Conservation (phyloP, 2,888 invertebrate species). For the Drosophila macrospina region DNA sequence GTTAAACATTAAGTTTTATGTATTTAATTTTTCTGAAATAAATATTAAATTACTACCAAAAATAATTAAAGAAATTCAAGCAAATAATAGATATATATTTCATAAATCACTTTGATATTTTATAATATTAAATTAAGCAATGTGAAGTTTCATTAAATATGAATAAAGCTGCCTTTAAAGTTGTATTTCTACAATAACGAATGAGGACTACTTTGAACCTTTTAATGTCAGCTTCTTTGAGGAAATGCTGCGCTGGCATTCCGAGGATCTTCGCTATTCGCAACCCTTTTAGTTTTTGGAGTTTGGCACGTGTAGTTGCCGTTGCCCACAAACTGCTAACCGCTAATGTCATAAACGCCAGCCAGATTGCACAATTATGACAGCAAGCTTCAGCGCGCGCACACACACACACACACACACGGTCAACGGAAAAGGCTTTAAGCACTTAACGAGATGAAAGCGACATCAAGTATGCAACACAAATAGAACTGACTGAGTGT, state of each 20-base stretch:
- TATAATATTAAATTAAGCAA: no score
- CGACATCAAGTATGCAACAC: conserved; percentile 74
- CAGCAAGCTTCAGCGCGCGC: conserved; percentile 48
- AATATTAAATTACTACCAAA: no score
- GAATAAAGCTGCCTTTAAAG: no score
- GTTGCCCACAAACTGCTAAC: conserved; percentile 52
- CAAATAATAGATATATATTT: no score
- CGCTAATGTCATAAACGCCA: conserved; percentile 71
- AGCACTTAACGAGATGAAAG: conserved; percentile 79
- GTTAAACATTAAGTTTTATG: no score
- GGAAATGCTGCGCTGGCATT: not conserved
- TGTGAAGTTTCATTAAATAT: no score
- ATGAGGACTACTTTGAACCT: no score
- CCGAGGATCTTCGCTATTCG: not conserved
- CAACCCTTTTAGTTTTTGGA: not conserved
- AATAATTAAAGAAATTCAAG: no score
- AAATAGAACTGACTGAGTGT: conserved; percentile 44
- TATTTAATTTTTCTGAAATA: no score
- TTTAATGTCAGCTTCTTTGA: not conserved
- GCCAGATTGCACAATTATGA: conserved; percentile 73
- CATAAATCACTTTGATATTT: no score
- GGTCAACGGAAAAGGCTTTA: conserved; percentile 64
- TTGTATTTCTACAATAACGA: no score
- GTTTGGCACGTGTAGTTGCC: conserved; percentile 26
- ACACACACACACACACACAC: conserved; percentile 5